phyloP scores from a whole-genome alignment of 2,888 invertebrate species.

The Drosophila bunnanda region DNA sequence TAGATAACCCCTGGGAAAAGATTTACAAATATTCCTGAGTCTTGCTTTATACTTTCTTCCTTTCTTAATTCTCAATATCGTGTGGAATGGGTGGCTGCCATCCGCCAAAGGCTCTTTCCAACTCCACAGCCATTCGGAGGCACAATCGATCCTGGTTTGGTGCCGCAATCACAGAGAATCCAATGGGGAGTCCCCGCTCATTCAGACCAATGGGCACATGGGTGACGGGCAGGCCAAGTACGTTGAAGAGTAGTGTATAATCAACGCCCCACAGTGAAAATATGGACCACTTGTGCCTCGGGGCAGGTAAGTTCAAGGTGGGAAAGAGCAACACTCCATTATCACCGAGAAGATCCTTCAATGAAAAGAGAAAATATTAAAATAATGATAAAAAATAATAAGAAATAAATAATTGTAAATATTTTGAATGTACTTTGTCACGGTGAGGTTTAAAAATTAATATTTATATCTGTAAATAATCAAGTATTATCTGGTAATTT shows the following conservation, averaged over 20 bases:
- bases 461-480: background rate
- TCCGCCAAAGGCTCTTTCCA: constrained; percentile 92
- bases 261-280: constrained; percentile 75
- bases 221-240: constrained; percentile 90
- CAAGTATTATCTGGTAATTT: background rate
- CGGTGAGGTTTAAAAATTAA: fast-evolving
- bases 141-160: constrained; percentile 92
- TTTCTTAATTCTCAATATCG: constrained; percentile 12
- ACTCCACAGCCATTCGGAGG: constrained; percentile 91
- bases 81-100: constrained; percentile 87
- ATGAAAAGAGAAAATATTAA: background rate
- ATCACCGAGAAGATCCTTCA: constrained; percentile 86
- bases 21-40: background rate
- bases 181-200: constrained; percentile 89
- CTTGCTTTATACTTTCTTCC: background rate
- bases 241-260: constrained; percentile 84
- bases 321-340: constrained; percentile 91
- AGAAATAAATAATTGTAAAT: background rate
- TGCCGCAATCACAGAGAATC: constrained; percentile 91
- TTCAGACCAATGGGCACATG: constrained; percentile 90
- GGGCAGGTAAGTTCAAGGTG: constrained; percentile 87
- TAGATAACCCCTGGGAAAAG: background rate
- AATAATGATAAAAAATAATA: too few relatives aligned
- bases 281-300: constrained; percentile 87
- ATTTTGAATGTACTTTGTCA: background rate